Conservation (phyloP, 2,797 vertebrate species). For the Neoniphon sammara region DNA sequence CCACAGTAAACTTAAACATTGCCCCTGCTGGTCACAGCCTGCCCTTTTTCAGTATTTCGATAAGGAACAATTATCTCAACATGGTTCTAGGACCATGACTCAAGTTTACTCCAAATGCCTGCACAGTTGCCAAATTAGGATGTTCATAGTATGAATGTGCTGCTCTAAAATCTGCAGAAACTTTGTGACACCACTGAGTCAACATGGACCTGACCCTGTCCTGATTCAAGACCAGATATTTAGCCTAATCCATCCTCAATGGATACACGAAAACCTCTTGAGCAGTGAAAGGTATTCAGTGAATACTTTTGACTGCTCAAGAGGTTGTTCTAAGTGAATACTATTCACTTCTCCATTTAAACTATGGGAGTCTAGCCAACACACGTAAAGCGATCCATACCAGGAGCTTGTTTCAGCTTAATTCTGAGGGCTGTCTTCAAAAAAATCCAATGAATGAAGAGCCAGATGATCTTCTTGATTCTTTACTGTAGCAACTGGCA, state of each 20-base stretch:
- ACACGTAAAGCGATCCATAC: neutral
- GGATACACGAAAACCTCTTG: neutral
- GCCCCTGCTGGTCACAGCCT: too few species aligned
- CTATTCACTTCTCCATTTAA: neutral
- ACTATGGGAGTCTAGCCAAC: neutral
- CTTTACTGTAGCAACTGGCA: slow-evolving; percentile 20
- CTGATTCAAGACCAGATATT: neutral
- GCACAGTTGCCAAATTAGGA: too few species aligned
- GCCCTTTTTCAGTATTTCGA: too few species aligned
- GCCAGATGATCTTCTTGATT: slow-evolving; percentile 29
- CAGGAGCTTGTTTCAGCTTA: neutral
- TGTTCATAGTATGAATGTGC: too few species aligned
- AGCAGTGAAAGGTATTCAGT: neutral
- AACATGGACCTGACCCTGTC: neutral
- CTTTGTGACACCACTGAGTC: neutral
- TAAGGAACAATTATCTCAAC: too few species aligned
- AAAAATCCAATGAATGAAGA: slow-evolving; percentile 29
- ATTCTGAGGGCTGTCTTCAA: neutral
- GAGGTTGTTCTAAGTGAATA: too few species aligned
- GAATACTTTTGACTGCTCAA: too few species aligned
- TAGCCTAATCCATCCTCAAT: neutral
- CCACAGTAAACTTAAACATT: too few species aligned
- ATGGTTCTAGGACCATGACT: too few species aligned
- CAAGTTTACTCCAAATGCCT: too few species aligned
- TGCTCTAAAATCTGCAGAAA: neutral